Evolutionary conservation across 64 coral and sea anemone genomes (phyloP).

Genomic region (Cladopsammia gracilis): DNA sequence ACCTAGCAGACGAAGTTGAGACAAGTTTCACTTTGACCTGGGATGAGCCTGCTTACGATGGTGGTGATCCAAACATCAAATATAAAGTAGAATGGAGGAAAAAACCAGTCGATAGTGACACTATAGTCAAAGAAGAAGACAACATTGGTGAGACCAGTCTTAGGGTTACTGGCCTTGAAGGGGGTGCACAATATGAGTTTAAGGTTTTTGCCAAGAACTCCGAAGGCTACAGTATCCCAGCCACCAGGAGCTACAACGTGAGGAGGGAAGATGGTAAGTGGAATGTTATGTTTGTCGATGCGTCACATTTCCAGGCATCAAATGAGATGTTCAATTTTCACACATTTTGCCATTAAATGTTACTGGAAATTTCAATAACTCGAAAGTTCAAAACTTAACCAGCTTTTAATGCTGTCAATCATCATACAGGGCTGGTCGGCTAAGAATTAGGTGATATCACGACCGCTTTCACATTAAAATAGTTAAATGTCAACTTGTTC

Average conservation of each 20-base stretch:
- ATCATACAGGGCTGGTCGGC: too few relatives aligned
- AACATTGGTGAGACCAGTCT: background rate
- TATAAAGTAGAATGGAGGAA: conserved; percentile 57
- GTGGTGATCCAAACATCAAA: conserved; percentile 17
- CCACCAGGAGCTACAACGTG: conserved; percentile 12
- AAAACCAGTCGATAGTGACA: background rate
- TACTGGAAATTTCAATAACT: too few relatives aligned
- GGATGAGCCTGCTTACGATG: conserved; percentile 12
- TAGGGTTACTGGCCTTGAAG: background rate
- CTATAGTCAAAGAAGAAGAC: background rate
- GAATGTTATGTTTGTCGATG: background rate
- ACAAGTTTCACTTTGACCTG: conserved; percentile 34
- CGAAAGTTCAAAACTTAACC: too few relatives aligned
- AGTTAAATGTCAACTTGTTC: too few relatives aligned
- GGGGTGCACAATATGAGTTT: conserved; percentile 5
- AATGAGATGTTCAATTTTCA: too few relatives aligned
- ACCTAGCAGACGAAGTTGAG: background rate
- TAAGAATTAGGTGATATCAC: too few relatives aligned
- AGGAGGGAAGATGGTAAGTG: background rate
- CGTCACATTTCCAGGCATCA: background rate
- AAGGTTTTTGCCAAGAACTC: background rate
- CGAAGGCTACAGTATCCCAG: conserved; percentile 6
- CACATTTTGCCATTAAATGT: too few relatives aligned
- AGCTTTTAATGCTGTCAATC: too few relatives aligned
- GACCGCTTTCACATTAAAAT: too few relatives aligned